Percentiles rank a stretch among this genome's conserved stretches.
Evolutionary conservation across 1,140 invertebrate species (phyloP).

Genomic region (Eurosta solidaginis): DNA sequence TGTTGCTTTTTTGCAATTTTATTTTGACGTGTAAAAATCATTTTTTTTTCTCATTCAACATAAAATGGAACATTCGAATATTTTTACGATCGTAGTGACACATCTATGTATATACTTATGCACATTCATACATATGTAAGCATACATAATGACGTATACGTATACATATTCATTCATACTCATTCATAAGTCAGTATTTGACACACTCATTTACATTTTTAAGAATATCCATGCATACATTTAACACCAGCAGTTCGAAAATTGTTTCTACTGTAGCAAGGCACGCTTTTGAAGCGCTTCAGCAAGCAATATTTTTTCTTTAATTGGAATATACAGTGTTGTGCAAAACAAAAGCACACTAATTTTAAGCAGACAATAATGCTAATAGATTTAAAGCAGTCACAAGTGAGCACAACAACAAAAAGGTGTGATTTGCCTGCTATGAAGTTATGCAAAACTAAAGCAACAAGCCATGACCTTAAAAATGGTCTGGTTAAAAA

Average conservation of each 20-base stretch:
- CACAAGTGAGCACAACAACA: no score
- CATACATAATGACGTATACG: no score
- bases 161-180: background rate
- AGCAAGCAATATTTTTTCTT: background rate
- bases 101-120: background rate
- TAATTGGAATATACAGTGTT: background rate
- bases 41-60: background rate
- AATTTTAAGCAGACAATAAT: no score
- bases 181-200: background rate
- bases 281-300: background rate
- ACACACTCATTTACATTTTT: background rate
- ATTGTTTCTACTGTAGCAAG: background rate
- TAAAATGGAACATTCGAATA: background rate
- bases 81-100: background rate
- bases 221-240: background rate
- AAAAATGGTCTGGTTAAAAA: no score
- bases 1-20: background rate
- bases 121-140: no score
- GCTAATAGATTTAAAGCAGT: no score
- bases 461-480: no score
- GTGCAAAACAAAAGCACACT: no score
- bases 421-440: no score
- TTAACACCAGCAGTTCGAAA: background rate
- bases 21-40: conserved; percentile 17
- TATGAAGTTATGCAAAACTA: no score